Percentiles rank a stretch among this genome's conserved stretches.
phyloP scores from a whole-genome alignment of 2,888 invertebrate genomes.

The Pterostichus niger region DNA sequence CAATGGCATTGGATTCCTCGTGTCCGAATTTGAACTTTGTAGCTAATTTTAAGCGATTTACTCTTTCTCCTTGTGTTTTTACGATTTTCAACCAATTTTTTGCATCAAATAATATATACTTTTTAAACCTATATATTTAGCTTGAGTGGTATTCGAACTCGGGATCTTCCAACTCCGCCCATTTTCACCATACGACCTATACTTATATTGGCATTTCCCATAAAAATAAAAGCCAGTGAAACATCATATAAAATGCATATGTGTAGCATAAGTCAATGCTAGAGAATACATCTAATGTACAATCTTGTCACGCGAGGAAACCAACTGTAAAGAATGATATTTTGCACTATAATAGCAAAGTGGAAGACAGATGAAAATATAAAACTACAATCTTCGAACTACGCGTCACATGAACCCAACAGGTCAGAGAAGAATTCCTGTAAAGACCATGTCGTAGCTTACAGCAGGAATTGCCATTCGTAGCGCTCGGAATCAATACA shows the following conservation, averaged over 20 bases:
- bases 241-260: neutral
- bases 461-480: slow-evolving; percentile 2
- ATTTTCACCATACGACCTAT: too few relatives aligned
- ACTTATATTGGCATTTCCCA: too few relatives aligned
- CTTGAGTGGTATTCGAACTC: too few relatives aligned
- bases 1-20: too few relatives aligned
- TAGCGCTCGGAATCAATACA: slow-evolving; percentile 54
- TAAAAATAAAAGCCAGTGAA: too few relatives aligned
- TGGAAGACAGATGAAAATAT: slow-evolving; percentile 31
- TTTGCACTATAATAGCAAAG: slow-evolving; percentile 46
- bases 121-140: too few relatives aligned
- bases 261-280: slow-evolving; percentile 7
- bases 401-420: neutral
- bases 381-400: neutral
- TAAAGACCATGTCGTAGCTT: neutral
- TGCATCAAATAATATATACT: too few relatives aligned
- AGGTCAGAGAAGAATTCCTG: neutral
- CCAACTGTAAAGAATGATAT: slow-evolving; percentile 24
- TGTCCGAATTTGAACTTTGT: too few relatives aligned
- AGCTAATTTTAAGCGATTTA: too few relatives aligned
- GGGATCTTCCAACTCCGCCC: too few relatives aligned
- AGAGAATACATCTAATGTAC: slow-evolving; percentile 28
- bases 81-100: too few relatives aligned
- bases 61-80: too few relatives aligned
- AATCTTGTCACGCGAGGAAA: neutral